Evolutionary conservation across 2,888 invertebrate genomes (phyloP), one percentile per base, ranked within the genome.

Genomic region (Campoplex nolae): DNA sequence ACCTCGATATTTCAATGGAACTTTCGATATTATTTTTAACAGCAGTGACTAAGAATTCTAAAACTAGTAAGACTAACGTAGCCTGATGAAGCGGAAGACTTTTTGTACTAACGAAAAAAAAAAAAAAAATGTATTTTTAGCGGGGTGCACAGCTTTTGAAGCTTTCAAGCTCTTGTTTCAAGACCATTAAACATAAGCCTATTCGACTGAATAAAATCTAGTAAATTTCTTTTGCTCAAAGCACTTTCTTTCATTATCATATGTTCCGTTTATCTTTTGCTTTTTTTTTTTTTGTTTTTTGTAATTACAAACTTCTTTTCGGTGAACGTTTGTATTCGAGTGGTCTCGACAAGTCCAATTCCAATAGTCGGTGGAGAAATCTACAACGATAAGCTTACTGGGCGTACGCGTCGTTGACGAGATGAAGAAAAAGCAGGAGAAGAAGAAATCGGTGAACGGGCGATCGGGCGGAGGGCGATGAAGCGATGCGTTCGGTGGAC

Each of bases 301-400:
- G 58, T 6, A 13, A 56, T 76, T 68, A 83, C 83, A 83, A 75
- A 83, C 83, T 76, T 83, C n/a, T 67, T 23, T 74, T 56, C 56
- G 51, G 35, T 28, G 74, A 48, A 70, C 45, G 45, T 35, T 56
- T 54, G 13, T n/a, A 56, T 28, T 45, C 62, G 73, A 54, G 35
- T 42, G 16, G 0, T 81, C 81, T 86, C 83, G 83, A 75, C 16
- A 74, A 62, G 65, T 79, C 51, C 88, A 58, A 86, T 77, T 83
- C 83, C 84, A 84, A 77, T 75, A 86, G 84, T 86, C 88, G 86
- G 81, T 71, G 88, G 88, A 88, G 85, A 85, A 85, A 89, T 84
- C 87, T 87, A 89, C 86, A 88, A 87, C 77, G 86, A 88, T 88
- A 88, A 88, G 90, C 93, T 93, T 93, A 93, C 93, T 93, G 93